A percentile compares a stretch with the other conserved stretches of the same genome.
Conservation (phyloP, 1,140 invertebrate species). For the Cydia amplana region DNA sequence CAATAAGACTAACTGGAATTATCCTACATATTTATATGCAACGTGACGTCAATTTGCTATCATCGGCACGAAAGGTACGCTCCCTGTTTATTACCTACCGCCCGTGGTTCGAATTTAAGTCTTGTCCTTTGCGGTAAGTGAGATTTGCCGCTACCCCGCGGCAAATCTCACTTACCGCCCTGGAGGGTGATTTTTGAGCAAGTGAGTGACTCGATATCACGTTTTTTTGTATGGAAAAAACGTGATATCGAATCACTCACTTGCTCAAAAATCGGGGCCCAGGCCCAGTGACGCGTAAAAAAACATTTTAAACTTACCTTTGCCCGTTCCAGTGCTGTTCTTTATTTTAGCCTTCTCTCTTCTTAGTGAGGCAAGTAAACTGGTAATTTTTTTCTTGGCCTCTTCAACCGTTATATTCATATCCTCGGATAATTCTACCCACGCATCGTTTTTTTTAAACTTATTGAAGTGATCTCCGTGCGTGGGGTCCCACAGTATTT, state of each 20-base stretch:
- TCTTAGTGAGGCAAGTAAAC: slow-evolving; percentile 7
- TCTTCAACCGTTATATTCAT: neutral
- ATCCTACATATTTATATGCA: too few relatives aligned
- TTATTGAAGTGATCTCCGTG: neutral
- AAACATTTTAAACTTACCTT: neutral
- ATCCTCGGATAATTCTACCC: slow-evolving; percentile 11
- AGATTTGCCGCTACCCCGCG: too few relatives aligned
- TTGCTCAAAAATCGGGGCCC: too few relatives aligned
- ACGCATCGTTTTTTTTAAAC: slow-evolving; percentile 15
- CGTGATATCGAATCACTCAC: neutral
- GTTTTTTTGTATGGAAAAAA: neutral
- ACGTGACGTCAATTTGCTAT: too few relatives aligned
- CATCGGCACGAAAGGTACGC: too few relatives aligned
- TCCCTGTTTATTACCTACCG: too few relatives aligned
- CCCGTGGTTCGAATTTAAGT: too few relatives aligned
- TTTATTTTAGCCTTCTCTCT: slow-evolving; percentile 17
- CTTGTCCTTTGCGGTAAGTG: too few relatives aligned
- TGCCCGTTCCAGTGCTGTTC: neutral
- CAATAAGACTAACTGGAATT: too few relatives aligned
- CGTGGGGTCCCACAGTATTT: slow-evolving; percentile 8
- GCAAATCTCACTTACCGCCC: too few relatives aligned
- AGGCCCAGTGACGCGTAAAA: neutral
- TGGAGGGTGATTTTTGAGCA: neutral
- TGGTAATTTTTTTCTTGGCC: slow-evolving; percentile 16
- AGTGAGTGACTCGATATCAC: neutral